These are phyloP conservation scores for Tauraco erythrolophus DNA, from an alignment of 2,113 vertebrate species.

Conservation along the genomic window DNA sequence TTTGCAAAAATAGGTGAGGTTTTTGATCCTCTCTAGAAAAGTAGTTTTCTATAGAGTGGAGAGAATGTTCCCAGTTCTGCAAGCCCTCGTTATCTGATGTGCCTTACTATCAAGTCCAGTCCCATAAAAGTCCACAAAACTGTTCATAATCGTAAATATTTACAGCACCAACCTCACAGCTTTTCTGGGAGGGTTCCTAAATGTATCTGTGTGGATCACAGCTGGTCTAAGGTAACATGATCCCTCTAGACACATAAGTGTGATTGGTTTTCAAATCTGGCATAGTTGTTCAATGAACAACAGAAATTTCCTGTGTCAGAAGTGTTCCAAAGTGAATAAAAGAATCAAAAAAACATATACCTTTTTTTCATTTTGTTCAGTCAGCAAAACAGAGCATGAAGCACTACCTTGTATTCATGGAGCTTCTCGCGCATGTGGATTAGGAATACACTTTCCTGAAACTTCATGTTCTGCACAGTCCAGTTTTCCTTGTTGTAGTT, in stretches of 20 bases:
- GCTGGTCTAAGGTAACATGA: background rate
- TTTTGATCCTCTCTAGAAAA: background rate
- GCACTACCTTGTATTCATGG: background rate
- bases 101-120: background rate
- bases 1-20: background rate
- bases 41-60: background rate
- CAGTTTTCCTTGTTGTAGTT: background rate
- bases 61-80: background rate
- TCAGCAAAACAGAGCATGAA: background rate
- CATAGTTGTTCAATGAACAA: background rate
- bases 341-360: accelerated
- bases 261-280: background rate
- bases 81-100: background rate
- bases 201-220: background rate
- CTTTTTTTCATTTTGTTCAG: background rate
- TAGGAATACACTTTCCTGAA: background rate
- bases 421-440: accelerated
- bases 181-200: background rate
- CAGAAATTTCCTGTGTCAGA: background rate
- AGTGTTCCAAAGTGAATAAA: background rate
- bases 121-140: background rate
- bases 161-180: background rate
- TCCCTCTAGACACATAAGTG: background rate
- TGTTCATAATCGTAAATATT: background rate
- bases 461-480: background rate